Percentiles rank a stretch among this genome's conserved stretches.
Conservation (phyloP, 2,888 invertebrate genomes). For the Ophioninae sp. region DNA sequence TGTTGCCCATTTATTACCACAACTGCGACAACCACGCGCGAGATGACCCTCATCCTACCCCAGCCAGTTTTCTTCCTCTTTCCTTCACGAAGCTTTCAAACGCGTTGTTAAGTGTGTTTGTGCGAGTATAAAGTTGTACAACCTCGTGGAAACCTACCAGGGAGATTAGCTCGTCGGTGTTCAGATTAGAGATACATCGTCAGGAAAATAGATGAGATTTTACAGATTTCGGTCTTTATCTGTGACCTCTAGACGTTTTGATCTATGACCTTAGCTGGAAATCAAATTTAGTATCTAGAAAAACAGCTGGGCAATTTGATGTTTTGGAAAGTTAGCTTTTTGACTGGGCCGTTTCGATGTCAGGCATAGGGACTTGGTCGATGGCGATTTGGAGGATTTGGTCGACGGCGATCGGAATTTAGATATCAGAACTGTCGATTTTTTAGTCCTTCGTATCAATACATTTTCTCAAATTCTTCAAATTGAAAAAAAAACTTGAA, state of each 20-base stretch:
- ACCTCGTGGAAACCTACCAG: slow-evolving; percentile 45
- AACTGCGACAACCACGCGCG: slow-evolving; percentile 71
- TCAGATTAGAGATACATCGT: slow-evolving; percentile 60
- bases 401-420: too few species aligned
- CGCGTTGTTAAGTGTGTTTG: neutral
- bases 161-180: slow-evolving; percentile 62
- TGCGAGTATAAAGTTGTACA: slow-evolving; percentile 4
- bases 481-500: slow-evolving; percentile 44
- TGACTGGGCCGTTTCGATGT: too few species aligned
- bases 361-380: too few species aligned
- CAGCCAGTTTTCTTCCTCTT: slow-evolving; percentile 52
- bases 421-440: too few species aligned
- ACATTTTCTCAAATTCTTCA: slow-evolving; percentile 30
- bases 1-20: slow-evolving; percentile 80
- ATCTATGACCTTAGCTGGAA: too few species aligned
- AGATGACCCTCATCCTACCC: slow-evolving; percentile 65
- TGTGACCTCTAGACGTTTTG: neutral
- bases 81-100: slow-evolving; percentile 45
- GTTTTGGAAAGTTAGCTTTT: too few species aligned
- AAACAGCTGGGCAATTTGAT: too few species aligned
- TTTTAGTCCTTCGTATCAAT: too few species aligned
- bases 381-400: too few species aligned
- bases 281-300: neutral
- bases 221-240: slow-evolving; percentile 42
- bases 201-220: slow-evolving; percentile 56